Evolutionary conservation across 2,888 invertebrate genomes (phyloP).

Genomic region (Priocnemis perturbator): DNA sequence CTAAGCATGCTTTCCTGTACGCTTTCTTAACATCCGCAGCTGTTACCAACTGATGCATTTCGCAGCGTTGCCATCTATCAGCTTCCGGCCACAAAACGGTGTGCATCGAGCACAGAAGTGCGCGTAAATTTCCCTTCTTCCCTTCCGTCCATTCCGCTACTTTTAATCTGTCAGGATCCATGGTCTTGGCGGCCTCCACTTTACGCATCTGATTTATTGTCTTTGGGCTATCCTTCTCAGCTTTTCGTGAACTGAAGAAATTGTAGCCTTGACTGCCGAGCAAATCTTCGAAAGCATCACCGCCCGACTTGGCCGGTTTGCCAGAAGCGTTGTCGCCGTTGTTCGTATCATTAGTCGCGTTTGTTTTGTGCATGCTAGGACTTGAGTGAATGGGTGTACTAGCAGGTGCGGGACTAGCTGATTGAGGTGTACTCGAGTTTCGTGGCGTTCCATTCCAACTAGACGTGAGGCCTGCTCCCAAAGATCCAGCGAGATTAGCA

Average conservation of each 20-base stretch:
- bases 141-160: slow-evolving; percentile 92
- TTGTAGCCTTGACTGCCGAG: slow-evolving; percentile 93
- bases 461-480: slow-evolving; percentile 69
- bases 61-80: slow-evolving; percentile 93
- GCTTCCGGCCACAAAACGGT: slow-evolving; percentile 92
- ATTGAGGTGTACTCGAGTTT: slow-evolving; percentile 72
- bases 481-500: slow-evolving; percentile 79
- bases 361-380: slow-evolving; percentile 69
- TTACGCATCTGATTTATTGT: slow-evolving; percentile 96
- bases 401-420: slow-evolving; percentile 69
- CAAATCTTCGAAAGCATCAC: slow-evolving; percentile 92
- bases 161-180: slow-evolving; percentile 94
- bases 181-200: slow-evolving; percentile 88
- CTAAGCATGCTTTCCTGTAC: slow-evolving; percentile 96
- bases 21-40: slow-evolving; percentile 96
- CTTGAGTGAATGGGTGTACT: slow-evolving; percentile 76
- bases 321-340: slow-evolving; percentile 61
- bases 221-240: slow-evolving; percentile 85
- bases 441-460: slow-evolving; percentile 74
- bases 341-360: slow-evolving; percentile 49
- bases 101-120: slow-evolving; percentile 95
- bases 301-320: slow-evolving; percentile 69
- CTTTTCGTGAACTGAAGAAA: slow-evolving; percentile 78
- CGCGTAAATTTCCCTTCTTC: slow-evolving; percentile 97
- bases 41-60: slow-evolving; percentile 96